Conservation (phyloP, 2,113 vertebrate genomes). For the Megaceryle torquata region DNA sequence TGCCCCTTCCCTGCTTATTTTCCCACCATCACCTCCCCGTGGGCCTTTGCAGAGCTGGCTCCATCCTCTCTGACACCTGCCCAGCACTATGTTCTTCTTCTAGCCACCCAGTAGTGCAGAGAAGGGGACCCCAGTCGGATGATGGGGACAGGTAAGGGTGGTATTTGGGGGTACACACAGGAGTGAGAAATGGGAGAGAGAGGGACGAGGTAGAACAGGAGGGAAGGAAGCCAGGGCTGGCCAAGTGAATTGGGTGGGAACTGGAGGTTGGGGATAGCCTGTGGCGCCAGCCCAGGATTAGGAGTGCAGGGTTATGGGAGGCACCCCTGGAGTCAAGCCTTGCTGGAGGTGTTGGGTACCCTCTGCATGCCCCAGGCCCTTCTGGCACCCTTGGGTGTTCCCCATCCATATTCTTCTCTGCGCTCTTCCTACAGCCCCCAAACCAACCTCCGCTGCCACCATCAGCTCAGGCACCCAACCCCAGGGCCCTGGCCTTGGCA, state of each 20-base stretch:
- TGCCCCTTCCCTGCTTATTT: background rate
- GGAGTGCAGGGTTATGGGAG: background rate
- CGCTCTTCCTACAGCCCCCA: background rate
- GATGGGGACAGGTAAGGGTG: no score
- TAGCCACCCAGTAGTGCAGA: background rate
- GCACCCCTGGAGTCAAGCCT: background rate
- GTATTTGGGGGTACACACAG: fast-evolving
- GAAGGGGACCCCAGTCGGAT: background rate
- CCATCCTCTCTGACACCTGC: background rate
- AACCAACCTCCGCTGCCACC: background rate
- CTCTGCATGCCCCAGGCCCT: no score
- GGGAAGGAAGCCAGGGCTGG: background rate
- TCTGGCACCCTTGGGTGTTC: background rate
- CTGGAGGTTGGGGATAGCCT: fast-evolving
- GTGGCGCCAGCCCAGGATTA: no score
- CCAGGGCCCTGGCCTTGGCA: no score
- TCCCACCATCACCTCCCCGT: background rate
- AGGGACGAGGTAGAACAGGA: background rate
- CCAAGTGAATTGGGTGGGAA: background rate
- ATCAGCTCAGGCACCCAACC: background rate
- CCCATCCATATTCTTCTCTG: no score
- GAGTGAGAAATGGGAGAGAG: no score
- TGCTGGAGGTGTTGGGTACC: fast-evolving
- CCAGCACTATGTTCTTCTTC: background rate
- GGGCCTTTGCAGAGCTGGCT: background rate